Conservation (phyloP, 2,113 vertebrate genomes). For the Neotoma lepida region DNA sequence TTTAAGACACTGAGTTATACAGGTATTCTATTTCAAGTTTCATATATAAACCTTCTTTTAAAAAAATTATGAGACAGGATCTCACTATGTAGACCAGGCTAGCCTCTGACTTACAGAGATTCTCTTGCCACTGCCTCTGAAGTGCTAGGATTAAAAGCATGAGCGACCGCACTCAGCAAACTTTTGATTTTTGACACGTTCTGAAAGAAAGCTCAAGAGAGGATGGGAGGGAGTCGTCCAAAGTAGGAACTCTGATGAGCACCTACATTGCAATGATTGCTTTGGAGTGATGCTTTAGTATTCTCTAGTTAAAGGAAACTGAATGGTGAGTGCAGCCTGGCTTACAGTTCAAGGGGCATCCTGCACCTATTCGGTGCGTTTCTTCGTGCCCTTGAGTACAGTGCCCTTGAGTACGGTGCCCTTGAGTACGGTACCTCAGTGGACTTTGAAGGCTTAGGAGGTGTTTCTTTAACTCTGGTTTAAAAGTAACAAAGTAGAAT, state of each 20-base stretch:
- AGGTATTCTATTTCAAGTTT: not conserved
- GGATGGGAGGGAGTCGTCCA: not conserved
- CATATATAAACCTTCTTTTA: not conserved
- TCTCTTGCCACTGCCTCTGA: not conserved
- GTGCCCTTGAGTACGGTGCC: constrained; percentile 13
- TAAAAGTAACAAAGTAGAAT: constrained; percentile 64
- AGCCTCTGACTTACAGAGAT: not conserved
- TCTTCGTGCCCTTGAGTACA: not conserved
- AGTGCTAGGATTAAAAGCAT: not conserved
- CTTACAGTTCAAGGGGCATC: not conserved
- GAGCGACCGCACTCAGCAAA: not conserved
- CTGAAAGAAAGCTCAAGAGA: not conserved
- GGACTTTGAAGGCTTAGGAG: constrained; percentile 42
- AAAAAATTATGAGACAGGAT: not conserved
- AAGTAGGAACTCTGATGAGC: not conserved
- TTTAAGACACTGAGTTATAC: constrained; percentile 16
- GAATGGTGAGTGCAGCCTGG: not conserved
- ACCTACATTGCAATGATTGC: not conserved
- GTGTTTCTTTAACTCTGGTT: constrained; percentile 39
- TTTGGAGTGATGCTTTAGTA: not conserved
- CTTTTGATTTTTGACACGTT: not conserved
- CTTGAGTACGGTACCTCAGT: constrained; percentile 15
- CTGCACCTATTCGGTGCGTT: not conserved
- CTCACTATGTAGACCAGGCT: not conserved
- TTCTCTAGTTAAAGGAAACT: not conserved